Conservation (phyloP, 2,113 vertebrate species). For the Dicrurus megarhynchus region DNA sequence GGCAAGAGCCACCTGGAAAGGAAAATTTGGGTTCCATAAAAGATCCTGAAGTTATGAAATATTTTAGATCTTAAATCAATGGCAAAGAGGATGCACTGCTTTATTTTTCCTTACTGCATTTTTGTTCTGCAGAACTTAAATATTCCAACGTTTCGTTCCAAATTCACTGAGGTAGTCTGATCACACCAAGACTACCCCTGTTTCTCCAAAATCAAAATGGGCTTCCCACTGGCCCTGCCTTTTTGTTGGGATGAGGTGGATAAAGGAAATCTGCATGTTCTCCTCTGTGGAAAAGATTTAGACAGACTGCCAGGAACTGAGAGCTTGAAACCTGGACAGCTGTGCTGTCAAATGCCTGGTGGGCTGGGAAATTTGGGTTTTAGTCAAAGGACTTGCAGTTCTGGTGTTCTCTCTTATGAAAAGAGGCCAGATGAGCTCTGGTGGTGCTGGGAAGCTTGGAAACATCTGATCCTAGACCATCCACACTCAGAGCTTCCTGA, state of each 20-base stretch:
- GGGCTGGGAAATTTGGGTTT: not conserved
- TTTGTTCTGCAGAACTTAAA: not conserved
- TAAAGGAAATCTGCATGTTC: accelerated
- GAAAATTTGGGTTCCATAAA: not conserved
- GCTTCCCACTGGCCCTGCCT: not conserved
- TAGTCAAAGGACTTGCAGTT: not conserved
- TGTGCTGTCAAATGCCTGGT: not conserved
- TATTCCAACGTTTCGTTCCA: not conserved
- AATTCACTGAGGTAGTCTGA: not conserved
- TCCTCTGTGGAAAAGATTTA: not conserved
- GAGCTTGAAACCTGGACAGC: not conserved
- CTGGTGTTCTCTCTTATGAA: not conserved
- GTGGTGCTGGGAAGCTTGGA: not conserved
- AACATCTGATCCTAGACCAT: not conserved
- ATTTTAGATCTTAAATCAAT: not conserved
- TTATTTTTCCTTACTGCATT: not conserved
- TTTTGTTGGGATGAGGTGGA: not conserved
- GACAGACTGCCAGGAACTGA: not conserved
- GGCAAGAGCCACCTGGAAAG: not conserved
- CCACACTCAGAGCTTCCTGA: not conserved
- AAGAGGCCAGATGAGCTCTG: not conserved
- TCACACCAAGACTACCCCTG: not conserved
- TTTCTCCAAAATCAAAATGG: not conserved
- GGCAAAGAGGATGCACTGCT: not conserved
- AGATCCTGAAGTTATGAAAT: not conserved